Base-by-base conservation (phyloP, 2,797 vertebrate genomes). In the Platyrinchus mystaceus region DNA sequence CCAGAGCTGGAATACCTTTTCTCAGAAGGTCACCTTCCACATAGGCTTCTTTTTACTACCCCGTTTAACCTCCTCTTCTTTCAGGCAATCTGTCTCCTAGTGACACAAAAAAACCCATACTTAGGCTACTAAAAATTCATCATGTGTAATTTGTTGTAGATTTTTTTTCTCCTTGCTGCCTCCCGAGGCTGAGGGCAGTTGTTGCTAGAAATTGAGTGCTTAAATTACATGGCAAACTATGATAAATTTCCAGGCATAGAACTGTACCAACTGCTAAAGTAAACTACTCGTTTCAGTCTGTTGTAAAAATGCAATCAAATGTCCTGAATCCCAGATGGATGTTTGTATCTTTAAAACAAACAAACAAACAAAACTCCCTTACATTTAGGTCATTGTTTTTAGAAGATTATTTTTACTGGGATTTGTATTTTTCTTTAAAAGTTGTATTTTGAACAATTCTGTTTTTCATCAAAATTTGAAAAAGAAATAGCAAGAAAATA, bases 211-310 rank as follows among this genome's bases (percentile, higher is more conserved):
- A 91, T 56, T 20, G 30, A 81, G 55, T 78, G 66, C 85, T 93
- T 93, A 94, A 94, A 89, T 95, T 96, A 76, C 49, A 16, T 53
- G 64, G 75, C 53, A 90, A 94, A 91, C 68, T 82, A 59, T 91
- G 82, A 94, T 90, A 91, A 87, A 94, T 91, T 80, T 85, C 58
- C 59, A 70, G 64, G 76, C 60, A 19, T 14, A 86, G 62, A 77
- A 74, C 39, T 71, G 36, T 84, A 90, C 37, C 53, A 91, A 76
- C 68, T 94, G 52, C 77, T 89, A 28, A 87, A 91, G 21, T 77
- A 95, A 84, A 55, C 47, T 78, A 80, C 73, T 94, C 13, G 77
- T 91, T 94, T 94, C 68, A 60, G 50, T 87, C 8, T 76, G 55
- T 91, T 71, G 21, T 87, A 79, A 79, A 87, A 94, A 95, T 90